phyloP scores from a whole-genome alignment of 2,113 vertebrate genomes.

The Prietella phreatophila region DNA sequence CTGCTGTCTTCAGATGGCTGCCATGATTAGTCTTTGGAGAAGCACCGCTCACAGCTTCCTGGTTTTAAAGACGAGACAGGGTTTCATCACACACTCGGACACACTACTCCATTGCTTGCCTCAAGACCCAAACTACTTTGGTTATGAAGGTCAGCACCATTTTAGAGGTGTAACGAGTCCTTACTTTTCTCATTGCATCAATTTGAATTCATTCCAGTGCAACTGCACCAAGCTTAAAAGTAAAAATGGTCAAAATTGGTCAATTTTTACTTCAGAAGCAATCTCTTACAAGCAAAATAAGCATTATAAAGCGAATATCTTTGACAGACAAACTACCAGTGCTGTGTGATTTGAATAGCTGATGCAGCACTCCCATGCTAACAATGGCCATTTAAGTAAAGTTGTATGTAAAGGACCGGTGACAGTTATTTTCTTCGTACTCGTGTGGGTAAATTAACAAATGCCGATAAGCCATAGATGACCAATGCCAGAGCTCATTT shows the following conservation, averaged over 20 bases:
- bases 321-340: neutral
- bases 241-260: neutral
- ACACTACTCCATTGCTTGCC: neutral
- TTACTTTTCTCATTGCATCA: neutral
- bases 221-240: neutral
- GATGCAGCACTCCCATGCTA: neutral
- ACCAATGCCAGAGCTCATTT: neutral
- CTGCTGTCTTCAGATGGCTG: slow-evolving; percentile 52
- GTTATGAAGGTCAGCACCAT: neutral
- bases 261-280: neutral
- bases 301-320: neutral
- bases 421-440: neutral
- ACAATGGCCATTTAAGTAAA: neutral
- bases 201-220: neutral
- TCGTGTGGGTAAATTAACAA: neutral
- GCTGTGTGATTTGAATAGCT: neutral
- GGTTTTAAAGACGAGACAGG: slow-evolving; percentile 34
- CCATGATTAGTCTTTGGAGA: slow-evolving; percentile 54
- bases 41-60: slow-evolving; percentile 36
- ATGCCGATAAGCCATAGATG: no score
- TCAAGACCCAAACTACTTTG: neutral
- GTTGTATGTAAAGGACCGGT: neutral
- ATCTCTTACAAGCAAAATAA: neutral
- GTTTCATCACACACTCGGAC: slow-evolving; percentile 4
- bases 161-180: neutral